Conservation (phyloP, 2,113 vertebrate species). For the Hippocampus barbouri region DNA sequence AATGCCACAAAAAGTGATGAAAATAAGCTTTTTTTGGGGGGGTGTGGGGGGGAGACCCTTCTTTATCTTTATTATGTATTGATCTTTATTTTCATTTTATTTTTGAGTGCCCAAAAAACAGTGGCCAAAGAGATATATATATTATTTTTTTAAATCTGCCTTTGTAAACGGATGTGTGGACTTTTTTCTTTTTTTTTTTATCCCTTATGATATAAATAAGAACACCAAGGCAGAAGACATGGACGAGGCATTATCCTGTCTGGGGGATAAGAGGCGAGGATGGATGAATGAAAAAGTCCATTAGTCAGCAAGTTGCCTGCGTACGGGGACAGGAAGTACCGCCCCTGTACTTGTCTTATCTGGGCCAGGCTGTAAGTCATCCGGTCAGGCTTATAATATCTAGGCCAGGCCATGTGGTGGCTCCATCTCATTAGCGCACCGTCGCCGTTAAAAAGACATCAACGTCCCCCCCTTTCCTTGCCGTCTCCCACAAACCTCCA, state of each 20-base stretch:
- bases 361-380: constrained; percentile 59
- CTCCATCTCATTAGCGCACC: constrained; percentile 38
- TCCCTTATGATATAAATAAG: constrained; percentile 49
- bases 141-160: not conserved
- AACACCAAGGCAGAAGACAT: constrained; percentile 33
- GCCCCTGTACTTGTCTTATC: constrained; percentile 44
- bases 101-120: not conserved
- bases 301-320: constrained; percentile 60
- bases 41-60: too few species aligned
- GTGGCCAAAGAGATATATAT: not conserved
- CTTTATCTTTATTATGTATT: not conserved
- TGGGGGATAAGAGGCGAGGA: constrained; percentile 53
- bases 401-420: constrained; percentile 47
- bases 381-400: constrained; percentile 53
- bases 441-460: constrained; percentile 38
- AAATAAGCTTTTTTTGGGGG: too few species aligned
- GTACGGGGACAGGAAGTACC: constrained; percentile 8
- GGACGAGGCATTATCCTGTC: constrained; percentile 44
- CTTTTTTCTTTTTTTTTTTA: not conserved
- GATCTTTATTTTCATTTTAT: not conserved
- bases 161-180: too few species aligned
- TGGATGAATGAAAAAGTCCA: constrained; percentile 65
- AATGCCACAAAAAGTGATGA: not conserved
- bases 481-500: constrained; percentile 22
- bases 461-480: not conserved